Conservation (phyloP, 2,888 invertebrate species). For the Glaucopsyche alexis region DNA sequence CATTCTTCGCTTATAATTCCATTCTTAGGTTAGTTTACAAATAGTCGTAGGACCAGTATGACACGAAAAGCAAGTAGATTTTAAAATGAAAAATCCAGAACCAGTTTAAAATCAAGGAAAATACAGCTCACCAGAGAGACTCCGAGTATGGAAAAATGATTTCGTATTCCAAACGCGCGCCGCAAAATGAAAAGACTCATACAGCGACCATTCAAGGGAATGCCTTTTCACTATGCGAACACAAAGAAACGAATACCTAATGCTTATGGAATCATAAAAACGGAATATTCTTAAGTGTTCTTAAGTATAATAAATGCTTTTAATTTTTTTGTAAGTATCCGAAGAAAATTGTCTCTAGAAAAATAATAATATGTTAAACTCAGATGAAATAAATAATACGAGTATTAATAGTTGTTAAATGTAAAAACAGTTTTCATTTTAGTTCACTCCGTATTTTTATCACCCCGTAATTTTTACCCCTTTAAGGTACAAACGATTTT, state of each 20-base stretch:
- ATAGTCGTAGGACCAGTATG: too few relatives aligned
- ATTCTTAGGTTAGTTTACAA: too few relatives aligned
- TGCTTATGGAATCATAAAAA: neutral
- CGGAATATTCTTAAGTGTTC: slow-evolving; percentile 34
- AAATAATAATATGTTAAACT: too few relatives aligned
- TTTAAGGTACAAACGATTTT: too few relatives aligned
- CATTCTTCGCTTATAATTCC: too few relatives aligned
- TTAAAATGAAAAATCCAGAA: slow-evolving; percentile 1
- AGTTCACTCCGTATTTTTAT: too few relatives aligned
- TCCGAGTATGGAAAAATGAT: slow-evolving; percentile 18
- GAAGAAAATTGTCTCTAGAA: neutral
- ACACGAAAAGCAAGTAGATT: too few relatives aligned
- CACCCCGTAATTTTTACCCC: too few relatives aligned
- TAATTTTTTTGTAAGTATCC: neutral
- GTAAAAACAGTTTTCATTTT: too few relatives aligned
- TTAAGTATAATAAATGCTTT: slow-evolving; percentile 36
- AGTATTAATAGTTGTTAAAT: too few relatives aligned
- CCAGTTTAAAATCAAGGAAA: slow-evolving; percentile 15
- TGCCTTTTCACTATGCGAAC: slow-evolving; percentile 23
- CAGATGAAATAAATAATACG: too few relatives aligned
- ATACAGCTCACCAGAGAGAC: slow-evolving; percentile 2
- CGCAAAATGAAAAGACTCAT: slow-evolving; percentile 23
- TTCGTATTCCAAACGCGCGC: slow-evolving; percentile 9
- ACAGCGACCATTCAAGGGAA: slow-evolving; percentile 21
- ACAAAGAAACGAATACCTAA: slow-evolving; percentile 22